A percentile compares a stretch with the other conserved stretches of the same genome.
Evolutionary conservation across 2,797 vertebrate genomes (phyloP).

Genomic region (Enteromius viviparus): DNA sequence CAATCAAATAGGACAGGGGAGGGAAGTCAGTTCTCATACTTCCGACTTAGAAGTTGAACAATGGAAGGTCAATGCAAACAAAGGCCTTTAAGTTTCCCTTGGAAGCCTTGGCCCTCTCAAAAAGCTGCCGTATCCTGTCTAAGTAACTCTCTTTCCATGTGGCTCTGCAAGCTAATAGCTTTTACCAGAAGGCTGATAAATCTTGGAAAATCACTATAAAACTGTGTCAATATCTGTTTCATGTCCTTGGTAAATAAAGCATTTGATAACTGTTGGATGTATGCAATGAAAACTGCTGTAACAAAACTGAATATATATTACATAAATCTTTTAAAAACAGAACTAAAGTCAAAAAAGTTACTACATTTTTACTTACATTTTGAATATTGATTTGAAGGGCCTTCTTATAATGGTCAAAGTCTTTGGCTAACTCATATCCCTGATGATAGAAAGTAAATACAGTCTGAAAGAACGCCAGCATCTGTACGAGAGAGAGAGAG

Average conservation of each 20-base stretch:
- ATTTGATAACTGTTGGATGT: background rate
- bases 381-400: conserved; percentile 97
- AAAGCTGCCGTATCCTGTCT: conserved; percentile 44
- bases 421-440: conserved; percentile 95
- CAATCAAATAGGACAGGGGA: conserved; percentile 19
- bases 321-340: background rate
- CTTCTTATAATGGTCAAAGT: conserved; percentile 97
- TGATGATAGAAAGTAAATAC: conserved; percentile 99
- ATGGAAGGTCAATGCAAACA: conserved; percentile 56
- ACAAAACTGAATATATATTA: background rate
- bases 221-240: background rate
- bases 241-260: background rate
- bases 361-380: conserved; percentile 84
- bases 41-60: conserved; percentile 44
- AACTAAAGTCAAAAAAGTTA: background rate
- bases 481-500: conserved; percentile 73
- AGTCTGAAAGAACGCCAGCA: conserved; percentile 97
- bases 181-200: background rate
- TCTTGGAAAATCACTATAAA: background rate
- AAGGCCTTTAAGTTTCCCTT: conserved; percentile 42
- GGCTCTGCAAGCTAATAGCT: background rate
- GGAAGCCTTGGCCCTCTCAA: conserved; percentile 44
- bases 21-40: conserved; percentile 36
- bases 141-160: conserved; percentile 9
- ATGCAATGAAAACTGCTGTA: background rate